Evolutionary conservation across 2,797 vertebrate species (phyloP).

Genomic region (Pseudopleuronectes americanus): DNA sequence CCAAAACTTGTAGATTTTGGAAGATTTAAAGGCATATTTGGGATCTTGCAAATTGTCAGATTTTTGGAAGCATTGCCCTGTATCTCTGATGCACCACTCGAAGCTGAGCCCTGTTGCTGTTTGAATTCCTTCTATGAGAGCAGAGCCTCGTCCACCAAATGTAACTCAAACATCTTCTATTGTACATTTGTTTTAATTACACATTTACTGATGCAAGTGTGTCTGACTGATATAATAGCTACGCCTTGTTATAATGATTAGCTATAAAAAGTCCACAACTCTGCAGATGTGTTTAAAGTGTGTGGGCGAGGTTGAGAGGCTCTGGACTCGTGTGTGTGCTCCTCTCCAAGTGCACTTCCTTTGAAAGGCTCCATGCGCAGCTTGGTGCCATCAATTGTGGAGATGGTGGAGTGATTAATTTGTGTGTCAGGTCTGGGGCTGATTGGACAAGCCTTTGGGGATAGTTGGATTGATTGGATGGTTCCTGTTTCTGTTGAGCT

Average conservation of each 20-base stretch:
- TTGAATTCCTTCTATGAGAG: background rate
- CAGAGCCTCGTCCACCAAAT: background rate
- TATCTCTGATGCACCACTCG: too few species aligned
- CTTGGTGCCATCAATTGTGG: slow-evolving; percentile 70
- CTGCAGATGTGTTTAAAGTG: slow-evolving; percentile 14
- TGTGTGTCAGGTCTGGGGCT: slow-evolving; percentile 66
- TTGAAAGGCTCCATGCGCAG: slow-evolving; percentile 46
- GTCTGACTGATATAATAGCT: background rate
- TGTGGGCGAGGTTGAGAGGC: slow-evolving; percentile 12
- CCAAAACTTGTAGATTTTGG: too few species aligned
- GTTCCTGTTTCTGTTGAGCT: slow-evolving; percentile 66
- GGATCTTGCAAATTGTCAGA: too few species aligned
- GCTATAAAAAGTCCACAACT: background rate
- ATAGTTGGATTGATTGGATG: slow-evolving; percentile 74
- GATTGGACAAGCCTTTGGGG: slow-evolving; percentile 80
- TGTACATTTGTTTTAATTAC: background rate
- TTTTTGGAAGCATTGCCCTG: too few species aligned
- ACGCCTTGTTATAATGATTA: background rate
- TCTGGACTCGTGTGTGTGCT: background rate
- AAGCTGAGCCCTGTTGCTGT: too few species aligned
- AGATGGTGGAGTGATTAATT: slow-evolving; percentile 78
- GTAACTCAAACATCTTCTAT: background rate
- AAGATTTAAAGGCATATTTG: too few species aligned
- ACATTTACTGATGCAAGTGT: background rate
- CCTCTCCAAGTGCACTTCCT: slow-evolving; percentile 38